Evolutionary conservation across 92 coral and sea anemone genomes (phyloP).

Genomic region (Phenganax subtilis): DNA sequence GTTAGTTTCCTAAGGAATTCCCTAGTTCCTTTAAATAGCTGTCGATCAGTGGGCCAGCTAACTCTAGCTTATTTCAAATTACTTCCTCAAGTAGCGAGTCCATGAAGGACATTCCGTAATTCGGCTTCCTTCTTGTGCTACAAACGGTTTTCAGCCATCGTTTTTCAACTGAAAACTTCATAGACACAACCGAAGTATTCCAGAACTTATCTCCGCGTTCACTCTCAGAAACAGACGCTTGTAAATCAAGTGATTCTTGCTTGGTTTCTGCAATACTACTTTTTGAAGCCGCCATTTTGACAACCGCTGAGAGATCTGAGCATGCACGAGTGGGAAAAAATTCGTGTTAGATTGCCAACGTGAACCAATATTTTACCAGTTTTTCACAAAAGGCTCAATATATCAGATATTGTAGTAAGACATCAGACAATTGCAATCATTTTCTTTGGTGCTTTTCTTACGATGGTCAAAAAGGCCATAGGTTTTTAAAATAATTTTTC

Average conservation of each 20-base stretch:
- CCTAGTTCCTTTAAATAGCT: slow-evolving; percentile 37
- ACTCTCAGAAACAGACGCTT: no score
- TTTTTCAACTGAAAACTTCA: slow-evolving; percentile 41
- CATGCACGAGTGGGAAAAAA: slow-evolving; percentile 12
- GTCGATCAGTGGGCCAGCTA: slow-evolving; percentile 44
- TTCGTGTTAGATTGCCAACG: not conserved
- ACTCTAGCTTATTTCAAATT: slow-evolving; percentile 43
- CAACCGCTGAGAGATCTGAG: not conserved
- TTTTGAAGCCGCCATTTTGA: not conserved
- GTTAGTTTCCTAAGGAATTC: slow-evolving; percentile 18
- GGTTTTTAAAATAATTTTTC: no score
- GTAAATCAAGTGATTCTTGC: not conserved
- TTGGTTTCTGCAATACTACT: not conserved
- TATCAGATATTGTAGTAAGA: no score
- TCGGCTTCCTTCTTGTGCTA: slow-evolving; percentile 36
- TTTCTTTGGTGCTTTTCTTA: no score
- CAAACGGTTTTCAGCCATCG: slow-evolving; percentile 39
- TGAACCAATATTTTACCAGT: not conserved
- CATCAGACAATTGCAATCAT: no score
- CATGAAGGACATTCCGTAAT: slow-evolving; percentile 50
- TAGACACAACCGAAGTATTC: no score
- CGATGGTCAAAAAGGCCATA: no score
- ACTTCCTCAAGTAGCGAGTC: slow-evolving; percentile 47
- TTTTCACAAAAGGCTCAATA: no score
- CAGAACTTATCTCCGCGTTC: no score